Evolutionary conservation across 2,113 vertebrate genomes (phyloP), one percentile per base, ranked within the genome.

Genomic region (Hoplias malabaricus): DNA sequence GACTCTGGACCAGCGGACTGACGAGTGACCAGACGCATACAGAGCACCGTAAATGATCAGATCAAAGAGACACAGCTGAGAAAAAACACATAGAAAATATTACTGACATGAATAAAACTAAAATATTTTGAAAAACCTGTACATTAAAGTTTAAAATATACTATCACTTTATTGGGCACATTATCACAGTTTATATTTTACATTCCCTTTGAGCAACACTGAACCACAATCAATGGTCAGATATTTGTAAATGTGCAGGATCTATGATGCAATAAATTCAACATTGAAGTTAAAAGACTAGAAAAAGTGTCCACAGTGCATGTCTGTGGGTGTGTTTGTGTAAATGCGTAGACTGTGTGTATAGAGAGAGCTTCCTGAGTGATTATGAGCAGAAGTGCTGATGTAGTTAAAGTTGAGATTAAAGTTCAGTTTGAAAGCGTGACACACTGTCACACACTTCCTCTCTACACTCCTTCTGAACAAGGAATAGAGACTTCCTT

Each of bases 1-100:
- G 23, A 94, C 90, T 83, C 96, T 92, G 0, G 96, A 96, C 95
- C 95, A 98, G n/a, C 95, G 90, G 36, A 98, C 42, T 0, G 85
- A 88, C 2, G 68, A 90, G 48, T 90, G 80, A 0, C 85, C 70
- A 1, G 90, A 79, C 4, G 91, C 81, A 73, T 79, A 91, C 80
- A 99, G 88, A 5, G 87, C 84, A 0, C 92, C 94, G 1, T 92
- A 96, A 70, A 94, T 83, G 57, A 93, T 89, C 85, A 98, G 86
- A 63, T 99, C 95, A 0, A 92, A 27, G 69, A 95, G 86, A 10
- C 95, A 95, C 50, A 98, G 85, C 96, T 98, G 84, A 34, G 8
- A 21, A 34, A 19, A 69, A 1, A 68, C 56, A 68, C n/a, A 70
- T n/a, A 27, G 3, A 27, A 29, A 1, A 43, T 11, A 56, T 14